Conservation (phyloP, 53 echinoderm and acorn worm species). For the Astropecten irregularis region DNA sequence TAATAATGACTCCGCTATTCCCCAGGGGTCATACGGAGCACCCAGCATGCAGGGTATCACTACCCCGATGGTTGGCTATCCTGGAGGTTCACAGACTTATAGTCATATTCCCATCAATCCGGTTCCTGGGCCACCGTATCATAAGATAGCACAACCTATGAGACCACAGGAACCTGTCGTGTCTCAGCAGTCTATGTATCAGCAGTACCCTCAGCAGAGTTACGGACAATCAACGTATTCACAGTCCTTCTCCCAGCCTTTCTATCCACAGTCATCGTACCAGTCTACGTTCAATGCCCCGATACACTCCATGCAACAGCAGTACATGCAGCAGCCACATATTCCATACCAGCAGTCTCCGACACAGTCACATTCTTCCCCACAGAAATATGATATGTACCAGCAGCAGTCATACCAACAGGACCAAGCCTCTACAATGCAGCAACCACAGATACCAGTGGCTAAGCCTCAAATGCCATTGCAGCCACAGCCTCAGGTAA, state of each 20-base stretch:
- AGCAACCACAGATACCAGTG: slow-evolving; percentile 16
- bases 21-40: slow-evolving; percentile 19
- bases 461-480: slow-evolving; percentile 22
- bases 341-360: slow-evolving; percentile 67
- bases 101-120: slow-evolving; percentile 95
- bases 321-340: slow-evolving; percentile 68
- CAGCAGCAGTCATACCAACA: slow-evolving; percentile 41
- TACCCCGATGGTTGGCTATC: slow-evolving; percentile 9
- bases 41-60: slow-evolving; percentile 59
- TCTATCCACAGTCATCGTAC: slow-evolving; percentile 68
- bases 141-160: slow-evolving; percentile 97
- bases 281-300: slow-evolving; percentile 57
- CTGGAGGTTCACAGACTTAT: slow-evolving; percentile 65
- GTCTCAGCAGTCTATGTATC: slow-evolving; percentile 73
- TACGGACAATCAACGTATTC: slow-evolving; percentile 54
- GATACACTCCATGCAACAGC: slow-evolving; percentile 62
- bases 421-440: slow-evolving; percentile 17
- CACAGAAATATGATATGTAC: slow-evolving; percentile 68
- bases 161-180: slow-evolving; percentile 66
- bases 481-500: slow-evolving; percentile 37
- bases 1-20: slow-evolving; percentile 12
- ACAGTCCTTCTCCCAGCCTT: slow-evolving; percentile 77
- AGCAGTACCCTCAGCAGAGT: slow-evolving; percentile 65
- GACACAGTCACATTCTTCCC: slow-evolving; percentile 62
- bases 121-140: slow-evolving; percentile 84